Base-by-base conservation (phyloP, 2,797 vertebrate species). In the Neostethus bicornis region DNA sequence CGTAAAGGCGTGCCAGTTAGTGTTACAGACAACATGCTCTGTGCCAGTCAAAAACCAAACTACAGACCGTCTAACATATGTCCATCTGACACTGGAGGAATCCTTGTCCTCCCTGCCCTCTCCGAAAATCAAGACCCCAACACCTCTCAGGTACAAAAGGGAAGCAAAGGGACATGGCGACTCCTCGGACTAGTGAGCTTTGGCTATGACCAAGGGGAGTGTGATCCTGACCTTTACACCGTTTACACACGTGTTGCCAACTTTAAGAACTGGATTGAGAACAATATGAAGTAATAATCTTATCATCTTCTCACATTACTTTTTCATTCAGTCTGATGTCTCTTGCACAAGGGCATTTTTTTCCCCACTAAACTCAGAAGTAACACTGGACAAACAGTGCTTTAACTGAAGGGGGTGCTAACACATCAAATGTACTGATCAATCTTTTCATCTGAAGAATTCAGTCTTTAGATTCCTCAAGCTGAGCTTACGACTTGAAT, bases 1-100 rank as follows among this genome's bases (percentile, higher is more conserved):
- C 94, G 92, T 0, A 89, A 92, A 0, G 96, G 94, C 0, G 87
- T 95, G 73, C 91, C 94, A 0, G 91, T 99, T 67, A 97, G 95
- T 17, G 86, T 99, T 61, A 96, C 97, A 0, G 96, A 98, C 73
- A 97, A 93, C 77, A 98, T 99, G 97, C 93, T 99, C 49, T 99
- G 97, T 52, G 96, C 92, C 49, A 91, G 85, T 70, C 90, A 91
- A 62, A 93, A 94, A 44, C 90, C 89, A 0, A 65, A 87, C 0
- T 88, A 85, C 2, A 70, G 84, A 35, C 87, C 91, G 51, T 94
- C 96, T 0, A 91, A 94, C 68, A 98, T 98, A 70, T 99, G 97
- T 67, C 95, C 95, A 16, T 93, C 96, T 16, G 96, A 98, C 86
- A 98, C 94, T 0, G 97, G 97, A 31, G 97, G 97, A 7, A 92